Conservation (phyloP, 2,113 vertebrate species). For the Cnemophilus loriae region DNA sequence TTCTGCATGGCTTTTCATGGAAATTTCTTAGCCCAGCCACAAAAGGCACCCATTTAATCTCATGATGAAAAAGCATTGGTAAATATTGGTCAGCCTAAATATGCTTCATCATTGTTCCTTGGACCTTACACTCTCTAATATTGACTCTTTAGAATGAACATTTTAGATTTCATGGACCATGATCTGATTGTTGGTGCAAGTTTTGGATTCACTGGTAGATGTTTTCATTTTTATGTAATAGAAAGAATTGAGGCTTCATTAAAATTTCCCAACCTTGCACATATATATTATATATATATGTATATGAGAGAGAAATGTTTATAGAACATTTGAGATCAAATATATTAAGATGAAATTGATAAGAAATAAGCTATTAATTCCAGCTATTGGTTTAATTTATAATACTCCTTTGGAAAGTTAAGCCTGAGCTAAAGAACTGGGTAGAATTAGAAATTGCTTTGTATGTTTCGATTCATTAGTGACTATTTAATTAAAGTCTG, state of each 20-base stretch:
- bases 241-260: not conserved
- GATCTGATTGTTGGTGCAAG: not conserved
- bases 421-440: not conserved
- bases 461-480: not conserved
- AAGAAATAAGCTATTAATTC: not conserved
- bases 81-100: not conserved
- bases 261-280: not conserved
- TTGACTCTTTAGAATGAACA: not conserved
- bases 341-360: not conserved
- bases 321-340: not conserved
- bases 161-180: not conserved
- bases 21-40: not conserved
- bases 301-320: not conserved
- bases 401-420: not conserved
- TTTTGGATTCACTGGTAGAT: not conserved
- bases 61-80: not conserved
- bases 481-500: conserved; percentile 27
- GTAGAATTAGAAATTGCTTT: conserved; percentile 23
- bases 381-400: not conserved
- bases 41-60: not conserved
- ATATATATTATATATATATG: not conserved
- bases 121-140: not conserved
- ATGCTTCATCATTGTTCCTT: not conserved
- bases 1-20: not conserved
- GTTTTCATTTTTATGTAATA: not conserved